Percentiles rank a stretch among this genome's conserved stretches.
These are phyloP conservation scores for Mythimna albipuncta DNA, from an alignment of 2,888 invertebrate genomes.

Conservation along the genomic window DNA sequence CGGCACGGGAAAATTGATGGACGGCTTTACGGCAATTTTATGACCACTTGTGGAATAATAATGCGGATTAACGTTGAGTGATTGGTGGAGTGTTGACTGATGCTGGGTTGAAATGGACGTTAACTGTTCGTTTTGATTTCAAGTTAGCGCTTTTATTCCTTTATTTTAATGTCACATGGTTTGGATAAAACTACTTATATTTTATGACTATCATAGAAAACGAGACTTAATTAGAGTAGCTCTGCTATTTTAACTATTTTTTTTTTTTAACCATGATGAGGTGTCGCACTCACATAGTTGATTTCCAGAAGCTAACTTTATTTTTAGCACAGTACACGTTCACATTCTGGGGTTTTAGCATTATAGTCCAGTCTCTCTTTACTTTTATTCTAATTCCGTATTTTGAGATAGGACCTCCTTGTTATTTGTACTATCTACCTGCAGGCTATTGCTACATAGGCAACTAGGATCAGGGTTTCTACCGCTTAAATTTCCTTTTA, in stretches of 20 bases:
- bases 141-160: not conserved
- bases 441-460: too few relatives aligned
- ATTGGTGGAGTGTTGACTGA: conserved; percentile 33
- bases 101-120: not conserved
- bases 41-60: conserved; percentile 52
- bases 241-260: too few relatives aligned
- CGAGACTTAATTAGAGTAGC: not conserved
- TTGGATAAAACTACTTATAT: not conserved
- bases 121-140: conserved; percentile 22
- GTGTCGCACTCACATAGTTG: too few relatives aligned
- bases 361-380: not conserved
- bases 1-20: conserved; percentile 42
- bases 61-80: conserved; percentile 43
- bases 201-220: not conserved
- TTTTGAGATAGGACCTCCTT: not conserved
- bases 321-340: too few relatives aligned
- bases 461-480: too few relatives aligned
- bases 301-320: too few relatives aligned
- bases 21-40: conserved; percentile 49
- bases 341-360: too few relatives aligned
- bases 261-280: too few relatives aligned
- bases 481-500: not conserved
- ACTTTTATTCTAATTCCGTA: too few relatives aligned
- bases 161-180: not conserved
- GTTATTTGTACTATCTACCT: not conserved